Base-by-base conservation (phyloP, 2,113 vertebrate genomes). In the Conger conger region DNA sequence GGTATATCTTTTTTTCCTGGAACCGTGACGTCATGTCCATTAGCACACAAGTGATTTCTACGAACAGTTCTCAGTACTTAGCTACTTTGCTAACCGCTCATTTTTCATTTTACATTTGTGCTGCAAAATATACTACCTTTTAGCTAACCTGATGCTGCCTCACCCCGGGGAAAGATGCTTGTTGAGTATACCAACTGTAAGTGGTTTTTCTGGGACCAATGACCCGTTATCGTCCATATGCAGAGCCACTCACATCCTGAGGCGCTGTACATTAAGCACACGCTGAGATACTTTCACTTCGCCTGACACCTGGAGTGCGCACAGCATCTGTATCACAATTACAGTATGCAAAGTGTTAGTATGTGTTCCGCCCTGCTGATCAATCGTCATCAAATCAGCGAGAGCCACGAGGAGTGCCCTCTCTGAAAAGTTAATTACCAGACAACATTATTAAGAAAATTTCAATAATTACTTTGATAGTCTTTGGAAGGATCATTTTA, bases 401-500 rank as follows among this genome's bases (percentile, higher is more conserved):
- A 45, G 60, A 76, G 63, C 30, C 18, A 76, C 63, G 23, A 40
- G 36, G 38, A 83, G 60, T n/a, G 63, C 37, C 23, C 33, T 84
- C 77, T 78, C 78, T 42, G 57, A 80, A 68, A 84, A 27, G 38
- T 42, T 63, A 68, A 84, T 80, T 80, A 18, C 45, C 76, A 84
- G 45, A 78, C 42, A 84, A 30, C n/a, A 57, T 45, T 79, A 63
- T 37, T 13, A 37, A 50, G 38, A 85, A 82, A 87, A 86, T 76
- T 63, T 63, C 76, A 86, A 54, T 88, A 81, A 45, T 42, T 80
- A 40, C 82, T 84, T 88, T 88, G 7, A 27, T 86, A 85, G 84
- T 87, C 82, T 88, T 73, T 79, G 60, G 82, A 88, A 79, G 86
- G 84, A 80, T 87, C 35, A 83, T 87, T 83, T 87, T 85, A 83